Base-by-base conservation (phyloP, 2,888 invertebrate species). In the Zootermopsis nevadensis region DNA sequence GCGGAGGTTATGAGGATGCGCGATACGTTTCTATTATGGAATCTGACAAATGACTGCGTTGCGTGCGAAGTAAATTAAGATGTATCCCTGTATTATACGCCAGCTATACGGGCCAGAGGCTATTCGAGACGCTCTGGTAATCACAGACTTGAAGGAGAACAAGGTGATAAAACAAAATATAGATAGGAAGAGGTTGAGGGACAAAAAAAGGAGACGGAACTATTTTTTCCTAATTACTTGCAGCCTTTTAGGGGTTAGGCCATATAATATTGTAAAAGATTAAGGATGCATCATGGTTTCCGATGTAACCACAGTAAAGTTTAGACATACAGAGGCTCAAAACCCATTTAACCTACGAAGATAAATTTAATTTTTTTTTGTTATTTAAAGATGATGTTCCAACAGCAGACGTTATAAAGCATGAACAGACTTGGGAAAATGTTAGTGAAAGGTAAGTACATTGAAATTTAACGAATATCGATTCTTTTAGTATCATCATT, bases 1-100 rank as follows among this genome's bases (percentile, higher is more conserved):
- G 19, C 38, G 3, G 19, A 8, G 55, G 60, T 27, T 60, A 60
- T 60, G 60, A 74, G 35, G 74, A 74, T 74, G 74, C 35, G 82
- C 76, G 83, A 80, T 84, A 80, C 80, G 83, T 84, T 85, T 85
- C 83, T 69, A 85, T 85, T 85, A 85, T 81, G 84, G 72, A 84
- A 83, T 83, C 85, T 85, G 85, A 85, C 85, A 85, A 85, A 85
- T 85, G 84, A 85, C 76, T 38, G 27, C 31, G 82, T 85, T 84
- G 85, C 85, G 84, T 85, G 85, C 79, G 53, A 74, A 74, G 79
- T 80, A 84, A 85, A 85, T 85, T 66, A 84, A 85, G 85, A 85
- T 76, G 83, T 85, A 84, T 83, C 82, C 84, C 48, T 82, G 67
- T 55, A 81, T 79, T 82, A 60, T 60, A 60, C 60, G 60, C 60